A percentile compares a stretch with the other conserved stretches of the same genome.
phyloP scores from a whole-genome alignment of 53 echinoderm and acorn worm genomes.

The Mesocentrotus franciscanus region DNA sequence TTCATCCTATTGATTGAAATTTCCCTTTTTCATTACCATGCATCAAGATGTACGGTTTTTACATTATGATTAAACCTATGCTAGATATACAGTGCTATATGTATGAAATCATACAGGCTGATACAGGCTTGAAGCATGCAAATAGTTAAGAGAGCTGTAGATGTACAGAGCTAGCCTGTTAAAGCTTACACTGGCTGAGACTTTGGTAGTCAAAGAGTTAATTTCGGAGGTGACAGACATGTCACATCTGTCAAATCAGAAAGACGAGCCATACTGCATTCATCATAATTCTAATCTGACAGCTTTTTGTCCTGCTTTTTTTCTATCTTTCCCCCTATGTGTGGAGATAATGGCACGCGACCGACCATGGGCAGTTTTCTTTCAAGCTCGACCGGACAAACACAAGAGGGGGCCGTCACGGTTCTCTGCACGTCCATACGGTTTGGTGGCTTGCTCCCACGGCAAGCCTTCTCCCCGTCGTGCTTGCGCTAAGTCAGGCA shows the following conservation, averaged over 20 bases:
- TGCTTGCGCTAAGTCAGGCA: slow-evolving; percentile 50
- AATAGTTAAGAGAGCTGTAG: too few species aligned
- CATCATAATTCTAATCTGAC: slow-evolving; percentile 53
- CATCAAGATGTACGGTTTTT: too few species aligned
- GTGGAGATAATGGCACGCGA: slow-evolving; percentile 34
- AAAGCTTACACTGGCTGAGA: not conserved
- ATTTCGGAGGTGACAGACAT: slow-evolving; percentile 17
- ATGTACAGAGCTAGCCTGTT: not conserved
- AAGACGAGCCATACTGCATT: slow-evolving; percentile 16
- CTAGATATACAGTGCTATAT: not conserved
- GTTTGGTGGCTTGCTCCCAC: slow-evolving; percentile 22
- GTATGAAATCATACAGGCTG: not conserved
- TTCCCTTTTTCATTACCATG: not conserved
- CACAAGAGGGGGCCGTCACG: slow-evolving; percentile 59
- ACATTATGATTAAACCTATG: not conserved
- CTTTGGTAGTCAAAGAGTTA: not conserved
- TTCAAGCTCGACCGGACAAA: slow-evolving; percentile 6
- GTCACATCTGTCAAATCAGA: slow-evolving; percentile 56
- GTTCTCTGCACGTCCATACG: slow-evolving; percentile 36
- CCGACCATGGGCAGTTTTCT: slow-evolving; percentile 1
- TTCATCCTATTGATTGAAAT: not conserved
- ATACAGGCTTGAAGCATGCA: too few species aligned
- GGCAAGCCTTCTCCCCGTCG: not conserved
- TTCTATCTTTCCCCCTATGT: not conserved
- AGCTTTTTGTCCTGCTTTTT: slow-evolving; percentile 43